phyloP scores from a whole-genome alignment of 2,113 vertebrate species.

The Actenoides hombroni region DNA sequence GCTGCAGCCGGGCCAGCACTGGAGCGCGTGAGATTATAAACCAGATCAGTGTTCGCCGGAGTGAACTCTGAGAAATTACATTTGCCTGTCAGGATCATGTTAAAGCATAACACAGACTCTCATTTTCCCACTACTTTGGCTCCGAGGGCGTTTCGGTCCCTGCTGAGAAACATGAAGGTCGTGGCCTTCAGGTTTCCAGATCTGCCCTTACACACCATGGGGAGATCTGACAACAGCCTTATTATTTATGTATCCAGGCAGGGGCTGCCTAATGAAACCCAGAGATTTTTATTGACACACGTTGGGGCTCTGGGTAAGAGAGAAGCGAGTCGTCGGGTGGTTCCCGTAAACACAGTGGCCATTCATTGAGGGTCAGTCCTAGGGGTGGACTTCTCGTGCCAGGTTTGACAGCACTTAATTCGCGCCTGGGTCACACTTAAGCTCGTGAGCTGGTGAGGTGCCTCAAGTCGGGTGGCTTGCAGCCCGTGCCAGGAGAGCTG shows the following conservation, averaged over 20 bases:
- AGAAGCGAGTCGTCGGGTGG: neutral
- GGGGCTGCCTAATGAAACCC: constrained; percentile 72
- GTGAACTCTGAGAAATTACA: constrained; percentile 60
- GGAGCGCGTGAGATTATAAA: neutral
- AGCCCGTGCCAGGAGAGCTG: neutral
- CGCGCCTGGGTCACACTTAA: neutral
- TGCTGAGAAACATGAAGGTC: constrained; percentile 82
- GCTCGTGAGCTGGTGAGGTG: neutral
- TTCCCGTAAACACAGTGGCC: constrained; percentile 28
- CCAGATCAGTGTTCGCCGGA: neutral
- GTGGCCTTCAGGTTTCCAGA: constrained; percentile 74
- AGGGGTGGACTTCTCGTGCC: neutral
- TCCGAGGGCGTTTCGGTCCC: constrained; percentile 75
- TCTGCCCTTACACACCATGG: constrained; percentile 74
- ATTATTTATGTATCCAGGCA: constrained; percentile 71
- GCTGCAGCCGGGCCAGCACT: constrained; percentile 13
- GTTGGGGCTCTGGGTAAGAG: neutral
- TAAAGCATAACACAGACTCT: constrained; percentile 83
- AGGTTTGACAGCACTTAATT: constrained; percentile 40
- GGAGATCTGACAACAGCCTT: constrained; percentile 72
- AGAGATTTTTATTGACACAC: constrained; percentile 48
- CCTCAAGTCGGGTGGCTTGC: neutral
- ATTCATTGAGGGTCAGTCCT: constrained; percentile 15
- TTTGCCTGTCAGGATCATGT: constrained; percentile 79
- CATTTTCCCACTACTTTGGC: constrained; percentile 74